A percentile compares a stretch with the other conserved stretches of the same genome.
Evolutionary conservation across 37 sponge, comb jelly and placozoan genomes (phyloP).

Genomic region (Beroe ovata): DNA sequence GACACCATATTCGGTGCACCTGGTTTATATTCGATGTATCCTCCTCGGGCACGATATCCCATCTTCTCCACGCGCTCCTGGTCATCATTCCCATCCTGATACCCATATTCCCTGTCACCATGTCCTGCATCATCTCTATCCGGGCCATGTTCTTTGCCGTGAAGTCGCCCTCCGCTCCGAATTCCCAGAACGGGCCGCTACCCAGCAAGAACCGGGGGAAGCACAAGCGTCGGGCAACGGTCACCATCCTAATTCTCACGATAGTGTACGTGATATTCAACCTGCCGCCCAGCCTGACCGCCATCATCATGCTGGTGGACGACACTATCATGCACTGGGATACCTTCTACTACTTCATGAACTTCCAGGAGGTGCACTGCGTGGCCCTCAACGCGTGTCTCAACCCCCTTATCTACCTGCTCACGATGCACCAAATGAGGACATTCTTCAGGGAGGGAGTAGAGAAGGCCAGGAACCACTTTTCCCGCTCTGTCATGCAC

Average conservation of each 20-base stretch:
- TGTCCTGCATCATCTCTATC: conserved; percentile 61
- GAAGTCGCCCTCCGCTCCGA: conserved; percentile 21
- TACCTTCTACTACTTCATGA: conserved; percentile 8
- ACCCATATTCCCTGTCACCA: conserved; percentile 46
- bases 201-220: background rate
- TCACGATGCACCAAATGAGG: conserved; percentile 53
- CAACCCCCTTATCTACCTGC: conserved; percentile 61
- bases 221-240: conserved; percentile 32
- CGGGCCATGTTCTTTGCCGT: conserved; percentile 45
- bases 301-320: conserved; percentile 60
- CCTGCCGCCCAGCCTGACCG: conserved; percentile 53
- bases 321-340: conserved; percentile 60
- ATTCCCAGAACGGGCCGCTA: background rate
- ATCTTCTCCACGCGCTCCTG: conserved; percentile 61
- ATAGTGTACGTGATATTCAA: conserved; percentile 59
- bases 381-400: conserved; percentile 58
- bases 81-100: conserved; percentile 50
- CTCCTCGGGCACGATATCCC: background rate
- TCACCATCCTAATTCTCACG: conserved; percentile 31
- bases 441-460: conserved; percentile 3
- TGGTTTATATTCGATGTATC: conserved; percentile 44
- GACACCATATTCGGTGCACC: background rate
- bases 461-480: conserved; percentile 17
- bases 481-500: background rate
- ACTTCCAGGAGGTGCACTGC: conserved; percentile 67